Conservation (phyloP, 2,888 invertebrate genomes). For the Phyllotreta striolata region DNA sequence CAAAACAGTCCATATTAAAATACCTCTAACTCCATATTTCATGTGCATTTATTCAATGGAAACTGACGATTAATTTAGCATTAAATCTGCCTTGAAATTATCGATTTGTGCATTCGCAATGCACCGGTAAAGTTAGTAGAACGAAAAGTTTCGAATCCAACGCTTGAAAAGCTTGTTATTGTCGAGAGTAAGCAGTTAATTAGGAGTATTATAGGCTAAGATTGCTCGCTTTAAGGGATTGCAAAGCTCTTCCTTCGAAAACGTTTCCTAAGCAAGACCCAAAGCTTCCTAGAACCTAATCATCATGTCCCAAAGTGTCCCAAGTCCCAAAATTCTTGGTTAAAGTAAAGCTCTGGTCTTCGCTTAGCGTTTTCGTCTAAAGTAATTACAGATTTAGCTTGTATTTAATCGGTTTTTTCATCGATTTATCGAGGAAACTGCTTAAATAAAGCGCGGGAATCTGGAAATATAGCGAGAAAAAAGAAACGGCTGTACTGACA, state of each 20-base stretch:
- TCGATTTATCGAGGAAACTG: constrained; percentile 1
- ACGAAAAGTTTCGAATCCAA: constrained; percentile 13
- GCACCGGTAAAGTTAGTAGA: constrained; percentile 12
- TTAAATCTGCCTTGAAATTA: constrained; percentile 11
- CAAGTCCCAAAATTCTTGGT: no score
- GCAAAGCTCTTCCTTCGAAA: constrained; percentile 34
- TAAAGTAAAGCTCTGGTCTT: no score
- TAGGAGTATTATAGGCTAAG: constrained; percentile 31
- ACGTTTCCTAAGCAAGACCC: constrained; percentile 25
- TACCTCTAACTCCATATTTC: no score
- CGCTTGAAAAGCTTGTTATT: constrained; percentile 24
- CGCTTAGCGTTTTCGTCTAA: background rate
- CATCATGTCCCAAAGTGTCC: no score
- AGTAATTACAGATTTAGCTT: background rate
- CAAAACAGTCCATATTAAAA: no score
- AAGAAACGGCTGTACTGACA: constrained; percentile 46
- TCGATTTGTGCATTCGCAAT: background rate
- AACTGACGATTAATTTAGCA: background rate
- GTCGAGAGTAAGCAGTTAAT: constrained; percentile 18
- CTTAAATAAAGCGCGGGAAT: constrained; percentile 31
- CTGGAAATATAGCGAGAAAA: constrained; percentile 23
- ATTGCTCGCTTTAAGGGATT: constrained; percentile 27
- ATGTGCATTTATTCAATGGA: no score
- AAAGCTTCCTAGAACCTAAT: no score
- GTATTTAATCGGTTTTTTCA: constrained; percentile 14